Conservation (phyloP, 2,797 vertebrate genomes). For the Paratrypauchen microcephalus region DNA sequence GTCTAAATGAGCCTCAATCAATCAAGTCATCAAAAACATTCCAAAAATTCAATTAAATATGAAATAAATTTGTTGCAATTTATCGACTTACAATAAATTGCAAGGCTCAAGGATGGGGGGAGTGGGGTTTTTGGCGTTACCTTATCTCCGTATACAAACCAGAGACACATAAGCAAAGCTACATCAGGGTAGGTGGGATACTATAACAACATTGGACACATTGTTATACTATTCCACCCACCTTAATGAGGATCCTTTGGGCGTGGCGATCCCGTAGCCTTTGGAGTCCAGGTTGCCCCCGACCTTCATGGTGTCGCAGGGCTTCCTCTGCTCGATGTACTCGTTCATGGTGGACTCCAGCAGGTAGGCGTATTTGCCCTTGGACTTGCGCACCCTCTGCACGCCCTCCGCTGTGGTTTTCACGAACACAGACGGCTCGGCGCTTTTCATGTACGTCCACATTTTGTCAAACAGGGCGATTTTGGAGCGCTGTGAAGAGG, state of each 20-base stretch:
- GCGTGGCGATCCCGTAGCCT: slow-evolving; percentile 99
- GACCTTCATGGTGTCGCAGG: slow-evolving; percentile 99
- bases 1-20: slow-evolving; percentile 23
- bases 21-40: slow-evolving; percentile 18
- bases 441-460: slow-evolving; percentile 99
- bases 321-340: slow-evolving; percentile 99
- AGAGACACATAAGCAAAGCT: slow-evolving; percentile 95
- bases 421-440: slow-evolving; percentile 98
- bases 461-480: slow-evolving; percentile 99
- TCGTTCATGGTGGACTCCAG: slow-evolving; percentile 99
- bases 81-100: slow-evolving; percentile 81
- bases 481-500: slow-evolving; percentile 90
- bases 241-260: slow-evolving; percentile 99
- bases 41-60: slow-evolving; percentile 36
- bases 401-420: slow-evolving; percentile 98
- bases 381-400: slow-evolving; percentile 95
- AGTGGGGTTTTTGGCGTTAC: slow-evolving; percentile 75
- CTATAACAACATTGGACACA: slow-evolving; percentile 99
- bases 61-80: slow-evolving; percentile 67
- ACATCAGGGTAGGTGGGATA: slow-evolving; percentile 99
- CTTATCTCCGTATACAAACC: slow-evolving; percentile 98
- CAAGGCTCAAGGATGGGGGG: slow-evolving; percentile 59
- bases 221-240: slow-evolving; percentile 99
- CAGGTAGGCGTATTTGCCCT: slow-evolving; percentile 98
- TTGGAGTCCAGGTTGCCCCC: slow-evolving; percentile 99